These are phyloP conservation scores for Andrena camellia DNA, from an alignment of 2,888 invertebrate genomes.

Conservation along the genomic window DNA sequence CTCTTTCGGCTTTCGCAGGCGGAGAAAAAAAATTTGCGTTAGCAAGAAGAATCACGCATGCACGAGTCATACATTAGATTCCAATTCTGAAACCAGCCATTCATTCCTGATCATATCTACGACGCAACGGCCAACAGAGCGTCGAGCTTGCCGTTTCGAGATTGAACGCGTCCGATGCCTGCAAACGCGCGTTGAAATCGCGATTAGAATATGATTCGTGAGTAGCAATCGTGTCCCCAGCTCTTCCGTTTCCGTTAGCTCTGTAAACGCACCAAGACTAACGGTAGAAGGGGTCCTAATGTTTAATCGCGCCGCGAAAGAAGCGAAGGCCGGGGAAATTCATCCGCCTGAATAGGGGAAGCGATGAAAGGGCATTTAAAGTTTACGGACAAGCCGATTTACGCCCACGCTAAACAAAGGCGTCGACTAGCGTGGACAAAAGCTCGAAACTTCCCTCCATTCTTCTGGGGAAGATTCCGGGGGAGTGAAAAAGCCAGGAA, in stretches of 20 bases:
- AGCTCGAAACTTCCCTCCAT: conserved; percentile 33
- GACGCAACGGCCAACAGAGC: too few relatives aligned
- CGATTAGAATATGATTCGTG: not conserved
- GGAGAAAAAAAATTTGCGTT: not conserved
- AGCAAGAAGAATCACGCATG: not conserved
- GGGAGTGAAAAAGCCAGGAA: not conserved
- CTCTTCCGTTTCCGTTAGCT: not conserved
- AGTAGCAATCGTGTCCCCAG: not conserved
- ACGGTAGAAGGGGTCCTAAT: not conserved
- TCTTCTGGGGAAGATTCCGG: not conserved
- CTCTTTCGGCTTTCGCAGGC: not conserved
- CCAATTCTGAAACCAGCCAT: too few relatives aligned
- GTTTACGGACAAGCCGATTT: conserved; percentile 61
- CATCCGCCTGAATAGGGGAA: conserved; percentile 38
- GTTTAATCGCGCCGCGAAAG: conserved; percentile 37
- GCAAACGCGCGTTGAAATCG: not conserved
- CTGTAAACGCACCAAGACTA: not conserved
- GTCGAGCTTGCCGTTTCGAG: not conserved
- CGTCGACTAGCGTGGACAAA: conserved; percentile 56
- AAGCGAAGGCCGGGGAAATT: conserved; percentile 34
- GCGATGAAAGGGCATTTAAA: conserved; percentile 67
- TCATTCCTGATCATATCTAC: too few relatives aligned
- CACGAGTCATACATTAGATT: too few relatives aligned
- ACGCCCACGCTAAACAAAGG: conserved; percentile 63
- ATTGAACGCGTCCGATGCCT: not conserved